Base-by-base conservation (phyloP, 2,888 invertebrate species). In the Lasioglossum lativentre region DNA sequence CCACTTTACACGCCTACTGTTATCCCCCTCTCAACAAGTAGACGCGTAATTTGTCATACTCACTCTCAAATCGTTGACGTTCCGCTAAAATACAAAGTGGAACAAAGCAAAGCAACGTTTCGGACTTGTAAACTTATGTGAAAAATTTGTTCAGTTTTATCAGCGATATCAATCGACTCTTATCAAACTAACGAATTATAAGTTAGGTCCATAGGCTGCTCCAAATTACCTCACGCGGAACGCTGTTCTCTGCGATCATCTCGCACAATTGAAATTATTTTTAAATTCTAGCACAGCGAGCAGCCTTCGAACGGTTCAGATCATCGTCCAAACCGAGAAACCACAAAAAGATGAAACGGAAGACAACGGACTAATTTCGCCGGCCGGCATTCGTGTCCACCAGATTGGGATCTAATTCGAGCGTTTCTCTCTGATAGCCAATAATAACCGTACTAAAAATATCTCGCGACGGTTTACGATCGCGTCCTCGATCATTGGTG, bases 391-490 rank as follows among this genome's bases (percentile, higher is more conserved):
- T 66, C 34, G 10, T 38, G 23, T 38, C 10, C 40, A 12, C 4
- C 68, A 40, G 68, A 68, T 68, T 68, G 34, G 34, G 10, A 68
- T 68, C 68, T 68, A 68, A 68, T 68, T 68, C 68, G 40, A 68
- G 68, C 34, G 68, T 23, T 47, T 12, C 27, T 40, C 34, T 23
- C 5, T 42, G 47, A 42, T 63, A 82, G 78, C 75, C 83, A 89
- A 89, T 89, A 90, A 89, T 88, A 86, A 23, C 47, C 74, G 30
- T 76, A 59, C 91, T 90, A 90, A 90, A 90, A 90, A 90, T 90
- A 90, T 75, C n/a, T n/a, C 27, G 75, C 84, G 79, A 77, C 89
- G 82, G 81, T 84, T 88, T 87, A 87, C 76, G 85, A 90, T 90
- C 86, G 63, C 86, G 80, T 90, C 83, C 82, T 83, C 87, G 86